Evolutionary conservation across 37 sponge, comb jelly and placozoan genomes (phyloP), one percentile per base, ranked within the genome.

Genomic region (Diacarnus erythraeanus): DNA sequence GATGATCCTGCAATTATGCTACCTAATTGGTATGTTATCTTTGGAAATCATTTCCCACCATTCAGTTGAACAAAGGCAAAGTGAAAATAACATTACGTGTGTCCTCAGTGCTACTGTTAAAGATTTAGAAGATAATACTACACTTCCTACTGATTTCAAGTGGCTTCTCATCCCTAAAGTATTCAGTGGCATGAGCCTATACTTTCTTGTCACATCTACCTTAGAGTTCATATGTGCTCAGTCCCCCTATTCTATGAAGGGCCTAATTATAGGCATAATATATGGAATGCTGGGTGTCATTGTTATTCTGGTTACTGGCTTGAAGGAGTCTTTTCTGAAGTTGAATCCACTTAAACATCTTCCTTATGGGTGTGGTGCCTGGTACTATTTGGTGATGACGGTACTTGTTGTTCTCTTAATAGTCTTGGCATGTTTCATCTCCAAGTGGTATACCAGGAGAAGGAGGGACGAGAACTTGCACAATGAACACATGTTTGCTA

Each of bases 211-310:
- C 35, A 35, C 20, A 33, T 6, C 38, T 20, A 34, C 69, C 20
- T 3, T 68, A 27, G 69, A 68, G 37, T 68, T 68, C 20, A 12
- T 47, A 6, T 15, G 10, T 15, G 51, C 51, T 12, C 51, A 47
- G 12, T 15, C 51, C 12, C 51, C 69, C 27, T 37, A 68, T 27
- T 68, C 69, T 9, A 68, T 68, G 69, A 68, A 68, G 37, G 69
- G 69, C 8, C 69, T 68, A 9, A 8, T 68, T 8, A 27, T 35
- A 38, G 69, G 69, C 20, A 15, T 33, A 21, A 12, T 68, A 17
- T 68, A 68, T 35, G 34, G 9, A 8, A 68, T 68, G 6, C 5
- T 12, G 3, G 69, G 69, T 10, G 29, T 68, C 3, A 21, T 35
- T 3, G 38, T 25, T 60, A 4, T 60, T 25, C 22, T 60, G 61